These are phyloP conservation scores for Penaeus indicus DNA, from an alignment of 1,140 invertebrate species.

Conservation along the genomic window DNA sequence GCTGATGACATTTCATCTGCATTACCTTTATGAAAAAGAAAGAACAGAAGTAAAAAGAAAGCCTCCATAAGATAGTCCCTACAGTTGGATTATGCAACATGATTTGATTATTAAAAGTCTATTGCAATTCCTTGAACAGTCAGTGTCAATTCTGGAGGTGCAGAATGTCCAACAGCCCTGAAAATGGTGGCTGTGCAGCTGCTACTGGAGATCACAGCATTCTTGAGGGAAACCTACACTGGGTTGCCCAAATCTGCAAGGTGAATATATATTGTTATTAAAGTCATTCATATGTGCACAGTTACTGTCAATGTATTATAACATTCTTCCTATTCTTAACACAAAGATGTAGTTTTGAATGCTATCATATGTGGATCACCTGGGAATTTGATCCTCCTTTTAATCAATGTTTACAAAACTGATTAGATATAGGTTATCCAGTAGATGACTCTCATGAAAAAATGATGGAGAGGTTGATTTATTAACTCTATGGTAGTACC, in stretches of 20 bases:
- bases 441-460: too few species aligned
- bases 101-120: not conserved
- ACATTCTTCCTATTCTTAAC: too few species aligned
- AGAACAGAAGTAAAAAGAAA: not conserved
- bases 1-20: too few species aligned
- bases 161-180: slow-evolving; percentile 90
- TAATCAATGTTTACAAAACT: too few species aligned
- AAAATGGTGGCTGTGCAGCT: slow-evolving; percentile 93
- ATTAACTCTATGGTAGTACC: too few species aligned
- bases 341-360: too few species aligned
- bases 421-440: too few species aligned
- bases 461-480: too few species aligned
- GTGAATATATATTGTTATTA: slow-evolving; percentile 8
- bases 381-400: too few species aligned
- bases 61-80: slow-evolving; percentile 12
- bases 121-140: slow-evolving; percentile 73
- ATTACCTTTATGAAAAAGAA: too few species aligned
- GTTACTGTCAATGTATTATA: not conserved
- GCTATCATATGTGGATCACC: too few species aligned
- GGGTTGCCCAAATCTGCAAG: slow-evolving; percentile 71
- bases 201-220: slow-evolving; percentile 96
- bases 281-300: not conserved
- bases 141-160: slow-evolving; percentile 87
- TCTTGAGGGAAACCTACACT: slow-evolving; percentile 94
- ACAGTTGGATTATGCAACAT: slow-evolving; percentile 66